A percentile compares a stretch with the other conserved stretches of the same genome.
Conservation (phyloP, 2,888 invertebrate species). For the Euplexia lucipara region DNA sequence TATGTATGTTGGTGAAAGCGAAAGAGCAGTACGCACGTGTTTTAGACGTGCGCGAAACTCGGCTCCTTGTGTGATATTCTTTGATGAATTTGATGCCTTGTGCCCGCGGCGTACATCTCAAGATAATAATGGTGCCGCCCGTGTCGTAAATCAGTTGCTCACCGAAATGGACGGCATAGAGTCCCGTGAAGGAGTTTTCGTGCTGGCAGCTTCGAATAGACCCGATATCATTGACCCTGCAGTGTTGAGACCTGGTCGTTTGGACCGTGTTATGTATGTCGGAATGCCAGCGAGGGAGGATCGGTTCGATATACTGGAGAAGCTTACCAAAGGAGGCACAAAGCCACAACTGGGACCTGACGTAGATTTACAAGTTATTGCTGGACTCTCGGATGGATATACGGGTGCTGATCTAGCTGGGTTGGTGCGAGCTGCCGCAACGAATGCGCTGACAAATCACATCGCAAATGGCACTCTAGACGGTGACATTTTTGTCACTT, state of each 20-base stretch:
- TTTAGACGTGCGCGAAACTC: conserved; percentile 98
- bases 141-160: conserved; percentile 98
- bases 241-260: conserved; percentile 96
- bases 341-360: conserved; percentile 94
- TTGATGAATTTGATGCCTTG: conserved; percentile 99
- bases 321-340: conserved; percentile 97
- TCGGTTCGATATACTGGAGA: conserved; percentile 96
- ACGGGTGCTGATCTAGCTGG: conserved; percentile 98
- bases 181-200: conserved; percentile 97
- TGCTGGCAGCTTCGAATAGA: conserved; percentile 99
- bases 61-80: conserved; percentile 99
- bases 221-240: conserved; percentile 99
- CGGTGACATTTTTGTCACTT: conserved; percentile 92
- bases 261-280: conserved; percentile 97
- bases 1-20: conserved; percentile 99
- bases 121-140: conserved; percentile 93
- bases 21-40: conserved; percentile 98
- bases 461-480: conserved; percentile 91
- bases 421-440: conserved; percentile 96
- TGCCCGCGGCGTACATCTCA: conserved; percentile 97
- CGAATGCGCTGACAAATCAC: conserved; percentile 94
- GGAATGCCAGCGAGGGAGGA: conserved; percentile 96
- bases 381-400: conserved; percentile 94
- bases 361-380: conserved; percentile 94
- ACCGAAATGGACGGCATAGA: conserved; percentile 99